Conservation (phyloP, 2,797 vertebrate species). For the Argya squamiceps region DNA sequence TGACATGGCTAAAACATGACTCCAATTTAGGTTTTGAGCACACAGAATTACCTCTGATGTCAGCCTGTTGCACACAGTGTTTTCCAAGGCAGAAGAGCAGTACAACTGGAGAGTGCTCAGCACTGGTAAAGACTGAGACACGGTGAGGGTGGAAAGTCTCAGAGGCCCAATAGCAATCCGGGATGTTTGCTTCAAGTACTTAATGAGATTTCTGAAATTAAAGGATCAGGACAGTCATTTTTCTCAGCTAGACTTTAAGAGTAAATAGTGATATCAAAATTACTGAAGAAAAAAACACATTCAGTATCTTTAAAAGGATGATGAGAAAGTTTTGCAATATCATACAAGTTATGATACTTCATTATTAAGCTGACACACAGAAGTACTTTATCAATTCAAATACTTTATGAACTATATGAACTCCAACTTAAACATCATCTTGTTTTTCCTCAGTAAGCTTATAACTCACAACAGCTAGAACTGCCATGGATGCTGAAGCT, state of each 20-base stretch:
- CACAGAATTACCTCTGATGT: slow-evolving; percentile 84
- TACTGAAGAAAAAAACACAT: not conserved
- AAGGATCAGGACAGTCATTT: not conserved
- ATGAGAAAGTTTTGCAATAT: not conserved
- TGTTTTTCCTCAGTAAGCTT: not conserved
- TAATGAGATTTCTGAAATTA: slow-evolving; percentile 85
- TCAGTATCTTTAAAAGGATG: not conserved
- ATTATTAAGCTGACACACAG: not conserved
- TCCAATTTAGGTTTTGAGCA: not conserved
- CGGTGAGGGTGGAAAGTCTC: slow-evolving; percentile 89
- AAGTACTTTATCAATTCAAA: not conserved
- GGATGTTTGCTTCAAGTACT: slow-evolving; percentile 94
- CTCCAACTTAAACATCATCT: not conserved
- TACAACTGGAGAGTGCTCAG: slow-evolving; percentile 91
- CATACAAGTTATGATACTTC: not conserved
- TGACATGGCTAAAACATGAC: rapidly evolving
- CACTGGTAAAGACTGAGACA: slow-evolving; percentile 88
- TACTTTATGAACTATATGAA: not conserved
- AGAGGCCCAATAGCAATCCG: slow-evolving; percentile 92
- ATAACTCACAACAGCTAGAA: not conserved
- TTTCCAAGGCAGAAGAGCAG: slow-evolving; percentile 89
- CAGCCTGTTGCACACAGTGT: slow-evolving; percentile 86
- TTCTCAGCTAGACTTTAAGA: not conserved
- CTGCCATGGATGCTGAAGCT: not conserved
- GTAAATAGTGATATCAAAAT: not conserved